phyloP scores from a whole-genome alignment of 2,797 vertebrate species.

The Phoebastria nigripes region DNA sequence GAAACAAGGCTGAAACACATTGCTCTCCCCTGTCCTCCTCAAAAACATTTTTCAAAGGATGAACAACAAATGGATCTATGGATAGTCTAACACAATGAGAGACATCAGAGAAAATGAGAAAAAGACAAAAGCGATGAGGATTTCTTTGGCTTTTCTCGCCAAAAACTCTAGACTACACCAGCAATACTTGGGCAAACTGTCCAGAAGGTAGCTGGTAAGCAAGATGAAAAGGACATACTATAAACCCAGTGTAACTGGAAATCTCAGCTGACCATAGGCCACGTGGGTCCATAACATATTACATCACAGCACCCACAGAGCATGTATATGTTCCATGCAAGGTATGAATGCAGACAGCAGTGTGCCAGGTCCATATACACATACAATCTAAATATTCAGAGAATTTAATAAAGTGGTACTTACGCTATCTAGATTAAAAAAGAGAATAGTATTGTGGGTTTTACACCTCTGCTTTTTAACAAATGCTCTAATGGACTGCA shows the following conservation, averaged over 20 bases:
- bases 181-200: not conserved
- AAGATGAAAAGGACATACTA: not conserved
- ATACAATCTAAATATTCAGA: not conserved
- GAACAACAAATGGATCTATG: not conserved
- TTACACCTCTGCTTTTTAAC: not conserved
- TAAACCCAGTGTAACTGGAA: not conserved
- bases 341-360: not conserved
- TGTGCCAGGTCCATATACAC: not conserved
- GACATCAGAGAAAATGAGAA: not conserved
- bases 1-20: not conserved
- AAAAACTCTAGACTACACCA: not conserved
- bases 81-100: not conserved
- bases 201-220: not conserved
- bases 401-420: not conserved
- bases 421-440: not conserved
- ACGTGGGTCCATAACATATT: accelerated
- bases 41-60: not conserved
- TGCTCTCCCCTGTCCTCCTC: not conserved
- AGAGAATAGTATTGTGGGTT: not conserved
- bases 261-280: not conserved
- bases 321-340: accelerated
- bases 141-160: not conserved
- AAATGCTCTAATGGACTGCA: not conserved
- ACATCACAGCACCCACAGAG: accelerated
- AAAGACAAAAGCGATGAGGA: not conserved